Evolutionary conservation across 1,140 invertebrate species (phyloP), one percentile per base, ranked within the genome.

Genomic region (Plutomurus gul): DNA sequence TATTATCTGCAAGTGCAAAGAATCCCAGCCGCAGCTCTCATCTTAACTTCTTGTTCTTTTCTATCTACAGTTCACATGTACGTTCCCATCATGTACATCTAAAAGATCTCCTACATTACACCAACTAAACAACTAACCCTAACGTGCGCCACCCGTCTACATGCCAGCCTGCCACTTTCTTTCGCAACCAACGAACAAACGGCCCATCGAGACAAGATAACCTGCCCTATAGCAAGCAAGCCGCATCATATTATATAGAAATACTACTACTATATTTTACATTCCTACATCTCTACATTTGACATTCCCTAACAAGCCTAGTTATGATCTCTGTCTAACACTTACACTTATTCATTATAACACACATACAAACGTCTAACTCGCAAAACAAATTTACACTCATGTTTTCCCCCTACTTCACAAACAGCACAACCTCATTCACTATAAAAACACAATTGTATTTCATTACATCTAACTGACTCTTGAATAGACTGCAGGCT

Each of bases 251-350:
- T 65, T 65, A 65, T 30, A 65, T 10, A 2, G 7, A n/a, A n/a
- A n/a, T n/a, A n/a, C n/a, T n/a, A n/a, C 39, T 13, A 30, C 30
- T 65, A 65, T 65, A 65, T 65, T 65, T 65, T 65, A 65, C 56
- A 33, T 65, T 65, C 56, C 56, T 65, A 65, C 70, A 72, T 40
- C 70, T 72, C 33, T 22, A 36, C 46, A 74, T 74, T 74, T 74
- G 72, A 74, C 72, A 74, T 74, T 49, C 49, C 72, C 40, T 74
- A 74, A 74, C 72, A 74, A 74, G 72, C 72, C 72, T 74, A 65
- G 56, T 65, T 65, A 65, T 65, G 56, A 65, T 65, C 56, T 65
- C 56, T 65, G 56, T 65, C 56, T 65, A 65, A 65, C 56, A 65
- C 56, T 65, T 65, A 65, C 56, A 65, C 56, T 33, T 30, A 65